A percentile compares a stretch with the other conserved stretches of the same genome.
Conservation (phyloP, 2,888 invertebrate genomes). For the Vesta saturnalis region DNA sequence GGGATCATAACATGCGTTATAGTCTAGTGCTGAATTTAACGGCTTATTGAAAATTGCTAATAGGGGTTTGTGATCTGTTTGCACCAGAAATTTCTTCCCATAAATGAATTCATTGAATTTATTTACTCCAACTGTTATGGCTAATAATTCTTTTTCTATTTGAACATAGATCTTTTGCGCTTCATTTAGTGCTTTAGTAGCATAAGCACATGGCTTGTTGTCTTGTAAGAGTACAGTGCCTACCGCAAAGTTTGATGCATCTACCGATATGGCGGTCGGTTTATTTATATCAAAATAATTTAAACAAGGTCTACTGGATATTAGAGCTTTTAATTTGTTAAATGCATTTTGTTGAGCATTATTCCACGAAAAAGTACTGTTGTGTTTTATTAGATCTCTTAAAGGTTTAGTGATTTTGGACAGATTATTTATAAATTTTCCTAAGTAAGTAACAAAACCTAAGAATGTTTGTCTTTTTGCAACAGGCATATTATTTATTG, state of each 20-base stretch:
- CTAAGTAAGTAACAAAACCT: slow-evolving; percentile 44
- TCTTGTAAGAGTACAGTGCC: slow-evolving; percentile 53
- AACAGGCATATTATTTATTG: too few relatives aligned
- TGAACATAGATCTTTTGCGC: slow-evolving; percentile 49
- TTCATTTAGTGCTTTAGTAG: slow-evolving; percentile 42
- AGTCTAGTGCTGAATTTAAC: slow-evolving; percentile 20
- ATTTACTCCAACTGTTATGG: not conserved
- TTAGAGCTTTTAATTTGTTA: slow-evolving; percentile 20
- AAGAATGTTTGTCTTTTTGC: slow-evolving; percentile 36
- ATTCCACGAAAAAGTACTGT: slow-evolving; percentile 11
- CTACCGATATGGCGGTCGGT: slow-evolving; percentile 19
- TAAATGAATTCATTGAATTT: slow-evolving; percentile 52
- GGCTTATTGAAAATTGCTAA: slow-evolving; percentile 11
- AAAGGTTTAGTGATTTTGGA: slow-evolving; percentile 21
- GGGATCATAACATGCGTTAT: slow-evolving; percentile 17
- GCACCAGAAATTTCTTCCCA: slow-evolving; percentile 35
- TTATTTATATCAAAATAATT: slow-evolving; percentile 18
- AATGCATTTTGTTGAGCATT: slow-evolving; percentile 14
- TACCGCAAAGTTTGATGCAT: slow-evolving; percentile 30
- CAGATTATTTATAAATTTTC: slow-evolving; percentile 21
- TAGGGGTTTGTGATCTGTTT: slow-evolving; percentile 41
- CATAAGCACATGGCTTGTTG: slow-evolving; percentile 52
- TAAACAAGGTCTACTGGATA: not conserved
- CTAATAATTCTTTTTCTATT: slow-evolving; percentile 46
- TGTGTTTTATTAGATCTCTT: slow-evolving; percentile 13